A percentile compares a stretch with the other conserved stretches of the same genome.
phyloP scores from a whole-genome alignment of 2,888 invertebrate genomes.

The Tillus elongatus region DNA sequence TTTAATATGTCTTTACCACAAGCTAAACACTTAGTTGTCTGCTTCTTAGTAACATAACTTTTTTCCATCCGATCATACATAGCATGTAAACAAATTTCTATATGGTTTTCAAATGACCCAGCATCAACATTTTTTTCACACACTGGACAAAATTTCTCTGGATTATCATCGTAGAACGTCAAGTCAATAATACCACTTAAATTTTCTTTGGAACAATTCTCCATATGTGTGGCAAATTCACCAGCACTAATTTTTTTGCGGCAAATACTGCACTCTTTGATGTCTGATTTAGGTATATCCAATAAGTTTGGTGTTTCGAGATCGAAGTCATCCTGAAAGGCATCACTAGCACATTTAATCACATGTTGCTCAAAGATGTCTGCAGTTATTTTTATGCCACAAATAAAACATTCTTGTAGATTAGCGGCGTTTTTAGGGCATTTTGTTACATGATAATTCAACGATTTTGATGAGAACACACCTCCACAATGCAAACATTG shows the following conservation, averaged over 20 bases:
- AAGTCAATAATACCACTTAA: too few species aligned
- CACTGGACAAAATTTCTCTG: conserved; percentile 46
- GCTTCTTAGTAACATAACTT: conserved; percentile 14
- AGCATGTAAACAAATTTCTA: conserved; percentile 46
- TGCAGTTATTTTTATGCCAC: too few species aligned
- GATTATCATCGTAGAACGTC: too few species aligned
- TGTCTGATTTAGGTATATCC: conserved; percentile 1
- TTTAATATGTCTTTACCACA: conserved; percentile 36
- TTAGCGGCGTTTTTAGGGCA: too few species aligned
- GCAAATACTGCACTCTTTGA: conserved; percentile 13
- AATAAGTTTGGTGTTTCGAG: too few species aligned
- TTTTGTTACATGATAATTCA: too few species aligned
- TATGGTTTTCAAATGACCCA: conserved; percentile 35
- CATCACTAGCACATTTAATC: too few species aligned
- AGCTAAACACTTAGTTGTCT: conserved; percentile 34
- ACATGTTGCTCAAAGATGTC: too few species aligned
- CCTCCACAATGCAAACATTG: too few species aligned
- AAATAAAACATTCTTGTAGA: conserved; percentile 22
- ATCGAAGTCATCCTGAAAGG: too few species aligned
- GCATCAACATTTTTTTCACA: conserved; percentile 39
- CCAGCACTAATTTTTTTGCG: conserved; percentile 10
- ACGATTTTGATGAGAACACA: too few species aligned
- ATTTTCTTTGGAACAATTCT: conserved; percentile 19
- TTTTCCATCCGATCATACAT: conserved; percentile 44
- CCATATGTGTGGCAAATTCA: conserved; percentile 22